phyloP scores from a whole-genome alignment of 2,797 vertebrate genomes.

The Podarcis lilfordi region DNA sequence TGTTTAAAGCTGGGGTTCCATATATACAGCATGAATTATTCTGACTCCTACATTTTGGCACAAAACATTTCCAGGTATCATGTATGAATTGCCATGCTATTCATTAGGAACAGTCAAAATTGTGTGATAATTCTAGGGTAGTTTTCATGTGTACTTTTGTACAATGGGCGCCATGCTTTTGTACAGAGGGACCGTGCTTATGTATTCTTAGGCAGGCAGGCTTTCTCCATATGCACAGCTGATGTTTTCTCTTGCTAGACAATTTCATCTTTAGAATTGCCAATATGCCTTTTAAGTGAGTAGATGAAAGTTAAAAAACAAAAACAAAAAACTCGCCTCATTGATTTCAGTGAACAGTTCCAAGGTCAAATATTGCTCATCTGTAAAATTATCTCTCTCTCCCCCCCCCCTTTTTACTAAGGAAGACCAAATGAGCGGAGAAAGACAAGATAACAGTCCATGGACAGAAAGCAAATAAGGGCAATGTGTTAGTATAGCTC shows the following conservation, averaged over 20 bases:
- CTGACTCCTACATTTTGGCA: neutral
- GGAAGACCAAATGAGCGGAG: conserved; percentile 53
- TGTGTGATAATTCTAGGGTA: neutral
- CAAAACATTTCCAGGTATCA: neutral
- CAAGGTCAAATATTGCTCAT: conserved; percentile 73
- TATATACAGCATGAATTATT: neutral
- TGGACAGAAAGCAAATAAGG: conserved; percentile 50
- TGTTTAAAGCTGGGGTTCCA: neutral
- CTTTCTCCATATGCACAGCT: neutral
- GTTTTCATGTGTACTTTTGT: neutral
- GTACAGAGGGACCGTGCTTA: neutral
- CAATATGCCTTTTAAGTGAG: conserved; percentile 55
- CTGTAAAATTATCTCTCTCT: conserved; percentile 67
- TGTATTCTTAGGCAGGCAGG: neutral
- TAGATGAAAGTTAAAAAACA: conserved; percentile 55
- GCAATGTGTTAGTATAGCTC: conserved; percentile 61
- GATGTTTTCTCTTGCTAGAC: conserved; percentile 39
- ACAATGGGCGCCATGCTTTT: too few species aligned
- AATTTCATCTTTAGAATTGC: conserved; percentile 61
- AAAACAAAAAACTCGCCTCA: conserved; percentile 52
- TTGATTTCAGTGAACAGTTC: conserved; percentile 65
- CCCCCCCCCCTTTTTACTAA: conserved; percentile 33
- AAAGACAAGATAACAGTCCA: conserved; percentile 63
- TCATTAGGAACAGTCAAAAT: neutral
- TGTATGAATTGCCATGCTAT: neutral